Percentiles rank a stretch among this genome's conserved stretches.
Conservation (phyloP, 2,797 vertebrate genomes). For the Macroramphosus scolopax region DNA sequence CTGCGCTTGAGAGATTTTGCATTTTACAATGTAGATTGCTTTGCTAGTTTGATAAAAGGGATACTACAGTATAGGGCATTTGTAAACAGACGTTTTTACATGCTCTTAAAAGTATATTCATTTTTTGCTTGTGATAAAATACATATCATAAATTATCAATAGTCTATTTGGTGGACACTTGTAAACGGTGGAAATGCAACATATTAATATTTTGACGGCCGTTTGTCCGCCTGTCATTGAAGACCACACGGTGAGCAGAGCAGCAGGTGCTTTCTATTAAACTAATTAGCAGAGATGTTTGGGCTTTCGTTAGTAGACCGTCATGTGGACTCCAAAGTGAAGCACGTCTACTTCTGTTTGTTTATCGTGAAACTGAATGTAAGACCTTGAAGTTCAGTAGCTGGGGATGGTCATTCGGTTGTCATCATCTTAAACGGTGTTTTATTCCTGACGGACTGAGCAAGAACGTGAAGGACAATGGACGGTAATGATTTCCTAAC, state of each 20-base stretch:
- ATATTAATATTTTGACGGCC: background rate
- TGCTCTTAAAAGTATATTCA: no score
- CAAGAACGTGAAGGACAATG: conserved; percentile 54
- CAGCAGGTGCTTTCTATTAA: conserved; percentile 55
- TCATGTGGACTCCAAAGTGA: conserved; percentile 8
- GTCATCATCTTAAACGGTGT: conserved; percentile 20
- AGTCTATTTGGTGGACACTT: no score
- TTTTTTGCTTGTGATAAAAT: no score
- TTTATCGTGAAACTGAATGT: conserved; percentile 9
- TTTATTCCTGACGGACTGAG: conserved; percentile 53
- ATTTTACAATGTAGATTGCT: no score
- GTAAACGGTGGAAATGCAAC: no score
- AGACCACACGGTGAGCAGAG: background rate
- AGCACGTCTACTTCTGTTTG: conserved; percentile 17
- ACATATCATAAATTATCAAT: no score
- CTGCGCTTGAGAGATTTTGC: no score
- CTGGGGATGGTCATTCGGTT: conserved; percentile 21
- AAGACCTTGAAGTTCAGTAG: conserved; percentile 7
- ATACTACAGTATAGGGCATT: no score
- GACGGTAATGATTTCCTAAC: conserved; percentile 66
- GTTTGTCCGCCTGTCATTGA: conserved; percentile 1
- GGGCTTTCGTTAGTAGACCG: conserved; percentile 25
- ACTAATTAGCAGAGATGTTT: conserved; percentile 27
- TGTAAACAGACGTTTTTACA: no score
- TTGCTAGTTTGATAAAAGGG: no score